Percentiles rank a stretch among this genome's conserved stretches.
Evolutionary conservation across 2,797 vertebrate species (phyloP).

Genomic region (Parauchenoglanis punctatus): DNA sequence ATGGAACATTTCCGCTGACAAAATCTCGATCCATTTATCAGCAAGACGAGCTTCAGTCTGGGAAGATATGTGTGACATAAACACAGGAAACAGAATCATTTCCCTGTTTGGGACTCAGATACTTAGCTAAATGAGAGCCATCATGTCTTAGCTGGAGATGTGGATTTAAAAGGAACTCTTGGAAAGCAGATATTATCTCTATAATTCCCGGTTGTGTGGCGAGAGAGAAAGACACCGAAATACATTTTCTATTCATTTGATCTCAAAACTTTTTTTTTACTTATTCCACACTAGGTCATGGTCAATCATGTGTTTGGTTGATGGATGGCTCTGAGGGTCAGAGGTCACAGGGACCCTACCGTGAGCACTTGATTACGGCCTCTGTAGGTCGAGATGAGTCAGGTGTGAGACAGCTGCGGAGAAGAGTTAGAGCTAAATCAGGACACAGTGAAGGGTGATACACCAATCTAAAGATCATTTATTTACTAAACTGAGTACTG

Average conservation of each 20-base stretch:
- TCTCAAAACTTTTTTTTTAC: background rate
- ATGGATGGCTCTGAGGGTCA: conserved; percentile 41
- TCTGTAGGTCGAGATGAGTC: background rate
- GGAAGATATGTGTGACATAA: conserved; percentile 29
- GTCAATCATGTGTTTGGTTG: conserved; percentile 30
- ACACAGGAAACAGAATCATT: conserved; percentile 36
- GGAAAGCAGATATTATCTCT: background rate
- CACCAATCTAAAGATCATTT: background rate
- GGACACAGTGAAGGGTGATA: background rate
- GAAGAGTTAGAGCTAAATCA: conserved; percentile 19
- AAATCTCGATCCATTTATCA: background rate
- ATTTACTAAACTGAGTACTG: background rate
- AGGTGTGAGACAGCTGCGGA: conserved; percentile 33
- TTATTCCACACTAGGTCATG: background rate
- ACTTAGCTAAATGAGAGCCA: background rate
- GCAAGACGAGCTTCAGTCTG: background rate
- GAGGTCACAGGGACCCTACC: conserved; percentile 33
- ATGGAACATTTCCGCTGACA: background rate
- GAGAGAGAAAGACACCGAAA: background rate
- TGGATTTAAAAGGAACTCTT: background rate
- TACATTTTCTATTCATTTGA: background rate
- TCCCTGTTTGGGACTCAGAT: background rate
- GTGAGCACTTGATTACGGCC: conserved; percentile 19
- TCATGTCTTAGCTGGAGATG: background rate
- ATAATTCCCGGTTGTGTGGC: background rate